Evolutionary conservation across 2,888 invertebrate genomes (phyloP), one percentile per base, ranked within the genome.

Genomic region (Orgyia antiqua): DNA sequence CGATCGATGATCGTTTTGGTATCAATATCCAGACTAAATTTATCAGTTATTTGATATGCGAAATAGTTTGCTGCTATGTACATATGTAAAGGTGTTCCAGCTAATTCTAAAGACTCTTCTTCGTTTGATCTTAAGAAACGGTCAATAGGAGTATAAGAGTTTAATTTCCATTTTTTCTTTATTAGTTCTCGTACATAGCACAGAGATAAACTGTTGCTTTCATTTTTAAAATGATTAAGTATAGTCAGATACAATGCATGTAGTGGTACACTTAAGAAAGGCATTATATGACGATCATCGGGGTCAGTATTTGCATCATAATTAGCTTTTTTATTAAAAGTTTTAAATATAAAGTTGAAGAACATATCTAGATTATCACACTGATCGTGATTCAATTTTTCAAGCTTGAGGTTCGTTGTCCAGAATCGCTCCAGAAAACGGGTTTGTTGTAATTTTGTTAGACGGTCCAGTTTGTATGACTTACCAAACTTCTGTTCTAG

Each of bases 81-180:
- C 35, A 67, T 49, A 33, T 62, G 58, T 10, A 67, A 45, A 7
- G 66, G 66, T 15, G 60, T 66, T n/a, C 56, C 58, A 1, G 60
- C 44, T 12, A 64, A 42, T 15, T 57, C 51, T 6, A 46, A 36
- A 1, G 48, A 35, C 25, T 53, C 35, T 9, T 51, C 44, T 33
- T 53, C 49, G 8, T 45, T 41, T 2, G 42, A 42, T 24, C 38
- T 38, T 12, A 63, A 36, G 7, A 45, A 47, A 4, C 38, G 36
- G 25, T 58, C 61, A 2, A 61, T n/a, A 0, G 29, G 18, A 12
- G 53, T 47, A 9, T 45, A 58, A 13, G 38, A 29, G 31, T 60
- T 33, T 10, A 59, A 33, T 3, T 33, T 31, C 24, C 48, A 54
- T 25, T 57, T 47, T 11, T 53, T 29, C 32, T 46, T 51, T 2